Conservation (phyloP, 2,797 vertebrate species). For the Smutsia gigantea region DNA sequence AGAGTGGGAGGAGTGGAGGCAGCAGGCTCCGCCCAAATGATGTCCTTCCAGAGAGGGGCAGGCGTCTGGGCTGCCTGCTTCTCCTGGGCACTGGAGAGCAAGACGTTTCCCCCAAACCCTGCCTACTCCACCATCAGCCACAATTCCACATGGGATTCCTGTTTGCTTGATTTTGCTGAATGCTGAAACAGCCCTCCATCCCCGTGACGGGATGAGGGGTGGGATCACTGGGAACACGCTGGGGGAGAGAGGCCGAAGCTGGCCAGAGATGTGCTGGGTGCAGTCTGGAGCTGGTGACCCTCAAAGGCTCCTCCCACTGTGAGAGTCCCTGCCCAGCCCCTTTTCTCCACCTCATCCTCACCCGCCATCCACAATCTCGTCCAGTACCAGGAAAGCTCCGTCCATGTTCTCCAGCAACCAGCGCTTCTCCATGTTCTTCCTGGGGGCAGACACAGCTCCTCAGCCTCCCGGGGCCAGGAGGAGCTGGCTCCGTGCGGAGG, state of each 20-base stretch:
- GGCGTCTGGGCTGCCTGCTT: not conserved
- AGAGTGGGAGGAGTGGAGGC: not conserved
- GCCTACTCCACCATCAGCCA: not conserved
- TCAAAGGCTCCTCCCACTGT: not conserved
- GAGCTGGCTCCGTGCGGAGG: not conserved
- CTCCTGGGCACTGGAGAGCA: not conserved
- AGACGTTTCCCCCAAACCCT: not conserved
- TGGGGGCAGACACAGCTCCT: conserved; percentile 70
- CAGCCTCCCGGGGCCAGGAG: not conserved
- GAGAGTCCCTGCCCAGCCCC: not conserved
- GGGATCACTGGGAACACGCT: not conserved
- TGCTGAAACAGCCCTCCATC: not conserved
- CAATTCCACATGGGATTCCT: not conserved
- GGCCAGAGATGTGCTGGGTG: not conserved
- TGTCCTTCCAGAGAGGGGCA: not conserved
- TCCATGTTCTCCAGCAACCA: conserved; percentile 95
- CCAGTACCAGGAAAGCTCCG: conserved; percentile 93
- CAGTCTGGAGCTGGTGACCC: not conserved
- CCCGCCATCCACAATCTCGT: conserved; percentile 94
- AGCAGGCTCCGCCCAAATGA: not conserved
- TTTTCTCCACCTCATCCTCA: conserved; percentile 60
- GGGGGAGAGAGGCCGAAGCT: not conserved
- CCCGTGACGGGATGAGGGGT: not conserved
- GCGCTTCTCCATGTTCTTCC: conserved; percentile 94
- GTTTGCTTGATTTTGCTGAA: not conserved